Percentiles rank a stretch among this genome's conserved stretches.
phyloP scores from a whole-genome alignment of 92 coral and sea anemone genomes.

The Desmophyllum pertusum region DNA sequence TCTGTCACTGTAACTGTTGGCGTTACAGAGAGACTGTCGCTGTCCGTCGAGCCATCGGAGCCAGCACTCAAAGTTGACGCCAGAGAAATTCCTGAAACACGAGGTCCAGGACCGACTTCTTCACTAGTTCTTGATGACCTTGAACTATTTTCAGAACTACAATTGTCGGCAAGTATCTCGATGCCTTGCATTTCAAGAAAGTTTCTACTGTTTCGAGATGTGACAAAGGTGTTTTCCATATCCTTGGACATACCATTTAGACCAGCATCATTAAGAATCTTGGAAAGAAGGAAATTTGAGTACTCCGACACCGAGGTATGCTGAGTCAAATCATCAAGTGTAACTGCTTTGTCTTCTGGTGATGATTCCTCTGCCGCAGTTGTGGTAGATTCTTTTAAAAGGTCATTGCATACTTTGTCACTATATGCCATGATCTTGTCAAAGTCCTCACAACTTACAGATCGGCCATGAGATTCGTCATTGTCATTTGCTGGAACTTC shows the following conservation, averaged over 20 bases:
- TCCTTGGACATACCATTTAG: conserved; percentile 67
- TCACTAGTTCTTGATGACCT: conserved; percentile 44
- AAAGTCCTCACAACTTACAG: conserved; percentile 57
- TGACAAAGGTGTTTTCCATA: conserved; percentile 22
- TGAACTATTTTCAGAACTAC: conserved; percentile 26
- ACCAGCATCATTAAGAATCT: conserved; percentile 62
- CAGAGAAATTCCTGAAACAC: conserved; percentile 51
- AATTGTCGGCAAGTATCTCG: conserved; percentile 19
- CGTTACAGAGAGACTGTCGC: conserved; percentile 53
- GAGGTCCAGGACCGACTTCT: conserved; percentile 21
- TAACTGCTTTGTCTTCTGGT: conserved; percentile 30
- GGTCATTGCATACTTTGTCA: conserved; percentile 63
- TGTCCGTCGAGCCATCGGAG: conserved; percentile 62
- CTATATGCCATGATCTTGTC: conserved; percentile 64
- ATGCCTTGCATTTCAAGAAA: conserved; percentile 35
- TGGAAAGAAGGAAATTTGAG: conserved; percentile 72
- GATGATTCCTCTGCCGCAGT: conserved; percentile 49
- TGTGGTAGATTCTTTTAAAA: conserved; percentile 65
- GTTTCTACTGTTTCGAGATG: conserved; percentile 27
- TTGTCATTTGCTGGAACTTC: conserved; percentile 54
- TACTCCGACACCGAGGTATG: conserved; percentile 74
- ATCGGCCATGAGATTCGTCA: conserved; percentile 51
- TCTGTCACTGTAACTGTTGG: conserved; percentile 64
- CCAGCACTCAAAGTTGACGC: conserved; percentile 63
- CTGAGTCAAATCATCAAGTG: conserved; percentile 50